These are phyloP conservation scores for Oxygymnocypris stewartii DNA, from an alignment of 2,113 vertebrate genomes.

Conservation along the genomic window DNA sequence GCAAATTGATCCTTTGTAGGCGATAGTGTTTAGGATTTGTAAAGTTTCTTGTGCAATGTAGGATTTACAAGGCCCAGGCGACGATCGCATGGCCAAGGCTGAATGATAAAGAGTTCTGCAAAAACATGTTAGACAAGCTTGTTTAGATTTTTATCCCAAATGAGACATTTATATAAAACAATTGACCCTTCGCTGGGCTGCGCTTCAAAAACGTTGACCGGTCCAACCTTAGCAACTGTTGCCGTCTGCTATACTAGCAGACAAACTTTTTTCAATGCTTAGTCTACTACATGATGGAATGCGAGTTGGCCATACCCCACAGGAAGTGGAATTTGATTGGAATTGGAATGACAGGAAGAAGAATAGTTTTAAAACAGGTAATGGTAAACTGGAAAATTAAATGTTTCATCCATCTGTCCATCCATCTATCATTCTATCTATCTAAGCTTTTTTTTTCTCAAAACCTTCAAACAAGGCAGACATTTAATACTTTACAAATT, in stretches of 20 bases:
- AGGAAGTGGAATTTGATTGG: not conserved
- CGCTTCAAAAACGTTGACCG: not conserved
- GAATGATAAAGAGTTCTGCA: constrained; percentile 33
- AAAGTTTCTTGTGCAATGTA: constrained; percentile 31
- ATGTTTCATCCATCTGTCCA: not conserved
- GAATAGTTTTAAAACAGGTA: not conserved
- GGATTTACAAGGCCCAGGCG: constrained; percentile 19
- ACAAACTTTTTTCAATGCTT: not conserved
- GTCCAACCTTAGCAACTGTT: constrained; percentile 4
- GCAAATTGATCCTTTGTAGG: constrained; percentile 51
- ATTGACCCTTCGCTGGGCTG: not conserved
- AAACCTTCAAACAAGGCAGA: not conserved
- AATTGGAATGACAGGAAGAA: not conserved
- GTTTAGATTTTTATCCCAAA: constrained; percentile 10
- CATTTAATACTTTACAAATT: not conserved
- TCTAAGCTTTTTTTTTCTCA: not conserved
- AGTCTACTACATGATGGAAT: not conserved
- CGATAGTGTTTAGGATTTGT: constrained; percentile 47
- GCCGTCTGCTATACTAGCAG: not conserved
- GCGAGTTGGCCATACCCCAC: not conserved
- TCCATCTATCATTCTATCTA: not conserved
- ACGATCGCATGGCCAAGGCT: not conserved
- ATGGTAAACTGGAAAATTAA: not conserved
- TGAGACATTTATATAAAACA: constrained; percentile 31
- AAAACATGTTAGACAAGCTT: constrained; percentile 25